phyloP scores from a whole-genome alignment of 2,113 vertebrate species.

The Sorex araneus region DNA sequence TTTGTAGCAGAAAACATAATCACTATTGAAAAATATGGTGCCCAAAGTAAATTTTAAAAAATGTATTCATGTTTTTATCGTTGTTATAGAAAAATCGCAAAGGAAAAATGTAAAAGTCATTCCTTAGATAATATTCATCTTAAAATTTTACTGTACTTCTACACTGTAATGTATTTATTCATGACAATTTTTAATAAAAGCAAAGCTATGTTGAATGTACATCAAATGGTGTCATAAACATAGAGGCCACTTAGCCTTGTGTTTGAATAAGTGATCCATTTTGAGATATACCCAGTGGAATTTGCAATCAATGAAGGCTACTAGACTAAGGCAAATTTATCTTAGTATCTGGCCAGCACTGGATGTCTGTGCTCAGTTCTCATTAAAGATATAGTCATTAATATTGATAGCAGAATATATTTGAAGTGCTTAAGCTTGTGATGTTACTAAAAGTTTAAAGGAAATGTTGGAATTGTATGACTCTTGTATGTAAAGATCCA shows the following conservation, averaged over 20 bases:
- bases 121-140: background rate
- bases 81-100: conserved; percentile 23
- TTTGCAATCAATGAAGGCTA: background rate
- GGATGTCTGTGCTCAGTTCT: background rate
- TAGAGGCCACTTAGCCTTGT: background rate
- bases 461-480: background rate
- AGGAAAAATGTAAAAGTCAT: conserved; percentile 41
- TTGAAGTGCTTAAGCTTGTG: background rate
- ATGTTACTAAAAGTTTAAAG: conserved; percentile 57
- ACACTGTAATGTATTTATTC: conserved; percentile 23
- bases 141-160: conserved; percentile 43
- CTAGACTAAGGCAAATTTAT: conserved; percentile 34
- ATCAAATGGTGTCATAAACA: background rate
- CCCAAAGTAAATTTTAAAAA: background rate
- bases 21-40: no score
- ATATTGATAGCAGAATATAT: background rate
- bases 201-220: background rate
- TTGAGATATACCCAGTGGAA: background rate
- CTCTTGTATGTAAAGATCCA: background rate
- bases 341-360: background rate
- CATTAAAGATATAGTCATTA: conserved; percentile 12
- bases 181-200: conserved; percentile 32
- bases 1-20: no score
- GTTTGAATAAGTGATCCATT: conserved; percentile 32
- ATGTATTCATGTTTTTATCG: background rate